Conservation (phyloP, 2,888 invertebrate genomes). For the Agrotis exclamationis region DNA sequence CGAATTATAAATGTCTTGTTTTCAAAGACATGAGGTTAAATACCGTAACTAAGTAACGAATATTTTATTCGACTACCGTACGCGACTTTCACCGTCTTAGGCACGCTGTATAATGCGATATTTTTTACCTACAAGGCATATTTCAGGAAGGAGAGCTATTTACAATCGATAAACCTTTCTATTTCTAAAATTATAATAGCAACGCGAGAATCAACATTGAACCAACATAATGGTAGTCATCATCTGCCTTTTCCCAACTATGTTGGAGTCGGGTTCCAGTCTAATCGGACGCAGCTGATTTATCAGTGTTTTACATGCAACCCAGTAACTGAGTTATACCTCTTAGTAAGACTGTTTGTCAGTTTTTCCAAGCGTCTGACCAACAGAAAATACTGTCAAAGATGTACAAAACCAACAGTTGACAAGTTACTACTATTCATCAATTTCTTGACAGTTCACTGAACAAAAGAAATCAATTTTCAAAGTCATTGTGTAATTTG, state of each 20-base stretch:
- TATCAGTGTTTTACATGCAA: too few relatives aligned
- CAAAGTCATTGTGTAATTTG: background rate
- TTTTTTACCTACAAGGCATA: background rate
- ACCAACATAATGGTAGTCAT: background rate
- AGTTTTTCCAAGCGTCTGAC: too few relatives aligned
- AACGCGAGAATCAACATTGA: background rate
- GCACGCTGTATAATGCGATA: background rate
- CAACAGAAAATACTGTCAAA: too few relatives aligned
- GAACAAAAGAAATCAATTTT: background rate
- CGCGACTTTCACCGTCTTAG: conserved; percentile 23
- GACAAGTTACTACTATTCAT: background rate
- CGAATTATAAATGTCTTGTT: conserved; percentile 45
- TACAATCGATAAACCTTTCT: background rate
- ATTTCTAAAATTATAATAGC: background rate
- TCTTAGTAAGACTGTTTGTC: too few relatives aligned
- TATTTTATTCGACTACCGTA: conserved; percentile 16
- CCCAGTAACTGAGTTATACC: too few relatives aligned
- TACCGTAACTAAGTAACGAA: conserved; percentile 40
- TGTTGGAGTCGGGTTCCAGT: too few relatives aligned
- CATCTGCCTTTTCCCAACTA: background rate
- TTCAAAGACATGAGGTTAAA: conserved; percentile 34
- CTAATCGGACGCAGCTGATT: too few relatives aligned
- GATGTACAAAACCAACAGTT: too few relatives aligned
- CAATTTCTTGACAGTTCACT: background rate
- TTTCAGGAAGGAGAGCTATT: background rate